phyloP scores from a whole-genome alignment of 2,113 vertebrate genomes.

The Accipiter cooperii region DNA sequence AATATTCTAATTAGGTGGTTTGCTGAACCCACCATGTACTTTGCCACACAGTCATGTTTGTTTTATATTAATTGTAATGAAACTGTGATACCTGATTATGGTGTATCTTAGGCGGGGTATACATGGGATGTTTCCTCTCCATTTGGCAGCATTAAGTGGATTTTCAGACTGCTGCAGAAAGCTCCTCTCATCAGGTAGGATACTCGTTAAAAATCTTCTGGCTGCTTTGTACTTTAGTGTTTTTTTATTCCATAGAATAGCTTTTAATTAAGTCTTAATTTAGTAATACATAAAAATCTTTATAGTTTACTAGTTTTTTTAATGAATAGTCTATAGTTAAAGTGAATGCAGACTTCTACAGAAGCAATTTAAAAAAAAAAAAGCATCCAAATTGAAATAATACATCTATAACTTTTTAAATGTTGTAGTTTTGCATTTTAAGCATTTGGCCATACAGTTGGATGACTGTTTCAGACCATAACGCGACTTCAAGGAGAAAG shows the following conservation, averaged over 20 bases:
- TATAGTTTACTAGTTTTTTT: not conserved
- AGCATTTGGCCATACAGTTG: not conserved
- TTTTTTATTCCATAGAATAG: not conserved
- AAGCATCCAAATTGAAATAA: not conserved
- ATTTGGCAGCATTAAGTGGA: slow-evolving; percentile 96
- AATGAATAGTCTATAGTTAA: not conserved
- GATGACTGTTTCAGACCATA: not conserved
- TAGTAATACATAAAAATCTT: not conserved
- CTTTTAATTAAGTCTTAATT: not conserved
- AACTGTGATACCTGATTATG: slow-evolving; percentile 65
- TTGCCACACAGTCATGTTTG: slow-evolving; percentile 19
- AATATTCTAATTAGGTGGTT: not conserved
- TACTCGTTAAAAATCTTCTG: not conserved
- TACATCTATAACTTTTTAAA: not conserved
- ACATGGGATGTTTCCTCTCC: slow-evolving; percentile 98
- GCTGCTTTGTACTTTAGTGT: not conserved
- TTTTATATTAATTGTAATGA: slow-evolving; percentile 56
- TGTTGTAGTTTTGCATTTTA: not conserved
- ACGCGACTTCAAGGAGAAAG: not conserved
- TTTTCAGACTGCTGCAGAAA: slow-evolving; percentile 99
- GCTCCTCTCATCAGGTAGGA: slow-evolving; percentile 91
- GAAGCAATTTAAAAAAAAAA: not conserved
- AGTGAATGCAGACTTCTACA: not conserved
- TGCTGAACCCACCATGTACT: not conserved
- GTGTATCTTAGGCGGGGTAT: slow-evolving; percentile 85